Evolutionary conservation across 2,888 invertebrate species (phyloP).

Genomic region (Ligdia adustata): DNA sequence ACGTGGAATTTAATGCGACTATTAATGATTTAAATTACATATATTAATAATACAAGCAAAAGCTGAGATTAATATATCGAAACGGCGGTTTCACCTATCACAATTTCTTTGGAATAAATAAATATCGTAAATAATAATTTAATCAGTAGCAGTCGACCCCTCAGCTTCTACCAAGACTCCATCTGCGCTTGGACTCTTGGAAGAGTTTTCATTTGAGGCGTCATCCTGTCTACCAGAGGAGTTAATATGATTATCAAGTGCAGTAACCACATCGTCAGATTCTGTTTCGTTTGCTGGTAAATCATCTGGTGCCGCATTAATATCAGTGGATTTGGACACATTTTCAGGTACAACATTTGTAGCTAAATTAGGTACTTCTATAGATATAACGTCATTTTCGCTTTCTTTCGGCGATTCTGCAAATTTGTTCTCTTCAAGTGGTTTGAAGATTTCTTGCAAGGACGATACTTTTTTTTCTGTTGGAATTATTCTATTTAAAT

Average conservation of each 20-base stretch:
- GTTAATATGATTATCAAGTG: constrained; percentile 40
- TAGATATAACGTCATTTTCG: constrained; percentile 72
- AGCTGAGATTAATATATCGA: constrained; percentile 76
- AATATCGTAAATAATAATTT: constrained; percentile 46
- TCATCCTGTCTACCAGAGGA: constrained; percentile 43
- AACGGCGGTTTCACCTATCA: constrained; percentile 72
- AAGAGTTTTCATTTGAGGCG: constrained; percentile 43
- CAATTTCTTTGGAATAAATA: constrained; percentile 78
- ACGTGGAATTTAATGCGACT: constrained; percentile 77
- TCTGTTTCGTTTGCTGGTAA: constrained; percentile 42
- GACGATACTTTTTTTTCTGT: constrained; percentile 77
- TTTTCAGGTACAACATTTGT: constrained; percentile 56
- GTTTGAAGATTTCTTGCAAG: constrained; percentile 78
- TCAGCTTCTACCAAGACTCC: constrained; percentile 27
- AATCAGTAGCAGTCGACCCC: constrained; percentile 47
- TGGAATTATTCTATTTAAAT: constrained; percentile 80
- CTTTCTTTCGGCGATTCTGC: constrained; percentile 72
- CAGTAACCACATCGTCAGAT: constrained; percentile 41
- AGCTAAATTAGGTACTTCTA: constrained; percentile 68
- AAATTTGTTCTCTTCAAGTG: constrained; percentile 76
- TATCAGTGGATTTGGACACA: constrained; percentile 41
- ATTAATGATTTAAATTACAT: constrained; percentile 67
- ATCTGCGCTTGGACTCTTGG: constrained; percentile 36
- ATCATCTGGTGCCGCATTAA: constrained; percentile 27
- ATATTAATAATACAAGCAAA: constrained; percentile 73